These are phyloP conservation scores for Morinoia aosen DNA, from an alignment of 2,888 invertebrate genomes.

Conservation along the genomic window DNA sequence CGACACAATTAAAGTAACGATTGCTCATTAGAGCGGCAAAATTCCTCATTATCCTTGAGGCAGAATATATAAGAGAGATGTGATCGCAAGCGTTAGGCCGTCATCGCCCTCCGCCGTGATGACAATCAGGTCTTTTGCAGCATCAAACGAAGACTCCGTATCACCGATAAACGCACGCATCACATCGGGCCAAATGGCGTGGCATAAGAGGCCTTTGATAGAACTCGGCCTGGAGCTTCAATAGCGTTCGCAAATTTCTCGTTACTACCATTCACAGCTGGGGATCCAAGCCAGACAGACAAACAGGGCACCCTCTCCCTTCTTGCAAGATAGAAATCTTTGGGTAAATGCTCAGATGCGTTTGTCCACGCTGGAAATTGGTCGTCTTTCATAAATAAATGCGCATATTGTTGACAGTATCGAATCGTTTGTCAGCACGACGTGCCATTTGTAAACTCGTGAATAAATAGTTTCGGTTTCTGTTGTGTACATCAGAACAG, in stretches of 20 bases:
- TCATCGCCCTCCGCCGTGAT: neutral
- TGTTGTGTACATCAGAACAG: neutral
- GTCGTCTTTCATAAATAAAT: neutral
- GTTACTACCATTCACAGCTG: neutral
- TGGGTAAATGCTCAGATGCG: neutral
- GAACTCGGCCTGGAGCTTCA: neutral
- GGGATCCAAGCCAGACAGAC: neutral
- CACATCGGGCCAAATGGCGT: slow-evolving; percentile 1
- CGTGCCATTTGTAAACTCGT: neutral
- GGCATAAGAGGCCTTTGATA: slow-evolving; percentile 34
- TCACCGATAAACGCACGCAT: slow-evolving; percentile 20
- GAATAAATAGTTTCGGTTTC: neutral
- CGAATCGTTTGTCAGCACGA: neutral
- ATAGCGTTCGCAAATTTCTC: neutral
- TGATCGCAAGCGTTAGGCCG: neutral
- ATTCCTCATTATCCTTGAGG: slow-evolving; percentile 37
- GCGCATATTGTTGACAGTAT: neutral
- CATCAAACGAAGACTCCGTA: slow-evolving; percentile 21
- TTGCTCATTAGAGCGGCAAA: slow-evolving; percentile 37
- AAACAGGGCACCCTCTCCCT: neutral
- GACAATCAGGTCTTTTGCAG: slow-evolving; percentile 29
- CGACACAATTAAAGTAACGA: slow-evolving; percentile 43
- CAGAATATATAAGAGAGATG: neutral
- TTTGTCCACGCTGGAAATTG: neutral
- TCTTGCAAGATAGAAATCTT: neutral